phyloP scores from a whole-genome alignment of 23 tunicate genomes.

The Trididemnum nubilum region DNA sequence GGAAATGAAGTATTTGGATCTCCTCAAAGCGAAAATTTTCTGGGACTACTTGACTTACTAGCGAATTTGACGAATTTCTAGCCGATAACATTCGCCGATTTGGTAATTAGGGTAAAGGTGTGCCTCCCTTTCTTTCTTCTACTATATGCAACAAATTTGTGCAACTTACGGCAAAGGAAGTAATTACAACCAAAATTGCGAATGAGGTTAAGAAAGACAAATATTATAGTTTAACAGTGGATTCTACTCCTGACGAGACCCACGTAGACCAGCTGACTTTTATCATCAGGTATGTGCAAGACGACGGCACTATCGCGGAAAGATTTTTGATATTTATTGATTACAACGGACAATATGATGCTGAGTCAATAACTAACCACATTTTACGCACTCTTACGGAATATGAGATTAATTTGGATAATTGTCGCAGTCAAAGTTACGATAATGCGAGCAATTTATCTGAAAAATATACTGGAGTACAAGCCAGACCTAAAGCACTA shows the following conservation, averaged over 20 bases:
- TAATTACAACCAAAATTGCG: not conserved
- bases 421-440: conserved; percentile 25
- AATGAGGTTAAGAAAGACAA: conserved; percentile 5
- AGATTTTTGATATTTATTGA: conserved; percentile 3
- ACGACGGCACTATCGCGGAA: conserved; percentile 31
- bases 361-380: not conserved
- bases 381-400: conserved; percentile 10
- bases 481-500: conserved; percentile 10
- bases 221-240: conserved; percentile 3
- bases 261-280: conserved; percentile 26
- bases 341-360: conserved; percentile 9
- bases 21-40: not conserved
- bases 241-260: conserved; percentile 27
- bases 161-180: conserved; percentile 6
- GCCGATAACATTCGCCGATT: not conserved
- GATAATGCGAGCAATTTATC: conserved; percentile 22
- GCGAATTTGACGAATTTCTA: not conserved
- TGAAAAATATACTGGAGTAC: conserved; percentile 11
- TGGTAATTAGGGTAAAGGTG: conserved; percentile 10
- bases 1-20: conserved; percentile 16
- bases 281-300: conserved; percentile 14
- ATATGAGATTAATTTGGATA: not conserved
- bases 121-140: not conserved
- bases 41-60: conserved; percentile 8
- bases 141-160: not conserved